Evolutionary conservation across 1,140 invertebrate species (phyloP), one percentile per base, ranked within the genome.

Genomic region (Calycopis cecrops): DNA sequence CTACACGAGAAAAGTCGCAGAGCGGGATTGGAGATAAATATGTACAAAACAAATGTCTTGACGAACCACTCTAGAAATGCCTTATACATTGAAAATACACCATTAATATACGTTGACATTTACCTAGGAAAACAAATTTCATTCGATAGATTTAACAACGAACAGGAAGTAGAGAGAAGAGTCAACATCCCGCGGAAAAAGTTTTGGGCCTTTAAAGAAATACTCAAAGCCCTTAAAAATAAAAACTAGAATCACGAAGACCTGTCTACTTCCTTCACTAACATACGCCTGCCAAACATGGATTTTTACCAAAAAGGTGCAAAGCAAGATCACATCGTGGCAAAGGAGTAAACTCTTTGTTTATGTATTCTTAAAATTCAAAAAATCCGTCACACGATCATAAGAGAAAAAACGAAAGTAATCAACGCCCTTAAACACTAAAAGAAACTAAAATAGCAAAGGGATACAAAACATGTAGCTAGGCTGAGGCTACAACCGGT

Each of bases 121-220:
- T 48, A 55, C 11, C 34, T 55, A 4, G 44, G 44, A 38, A 55
- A 55, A 38, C 53, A 55, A 55, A 55, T 48, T 12, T 48, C 53
- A 37, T 55, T 55, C 12, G 8, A 28, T 10, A 9, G 28, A 12
- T 10, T 6, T 6, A 55, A 38, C 9, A 48, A 55, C 16, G 53
- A 48, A 37, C 35, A 8, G 9, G 44, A 48, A 55, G 10, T 47
- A 35, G 42, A 55, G 14, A 55, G 34, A 21, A 55, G 52, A 48
- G 34, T 48, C 9, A 42, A 1, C 0, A 53, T 35, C 16, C 14
- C 52, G 4, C 47, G 12, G 52, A 54, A 54, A 17, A 54, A 47
- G 42, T 47, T 54, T 9, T 47, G 52, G 28, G 17, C n/a, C 28
- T 18, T 54, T 1, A 54, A 54, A 17, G 40, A 54, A 47, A 48